These are phyloP conservation scores for Pelmatolapia mariae DNA, from an alignment of 2,113 vertebrate genomes.

Conservation along the genomic window DNA sequence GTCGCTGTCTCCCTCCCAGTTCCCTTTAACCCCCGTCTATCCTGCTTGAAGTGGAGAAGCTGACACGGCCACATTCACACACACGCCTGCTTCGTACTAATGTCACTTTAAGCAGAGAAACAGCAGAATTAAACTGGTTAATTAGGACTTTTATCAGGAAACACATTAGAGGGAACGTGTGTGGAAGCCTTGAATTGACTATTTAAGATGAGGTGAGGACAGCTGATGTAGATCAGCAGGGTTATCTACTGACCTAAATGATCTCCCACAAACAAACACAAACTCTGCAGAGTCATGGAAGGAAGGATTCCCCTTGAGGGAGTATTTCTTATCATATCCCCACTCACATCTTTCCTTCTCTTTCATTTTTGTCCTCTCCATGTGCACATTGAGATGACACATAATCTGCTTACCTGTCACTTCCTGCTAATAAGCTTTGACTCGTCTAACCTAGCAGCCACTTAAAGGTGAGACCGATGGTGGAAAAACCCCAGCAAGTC, in stretches of 20 bases:
- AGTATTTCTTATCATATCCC: not conserved
- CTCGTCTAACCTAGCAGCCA: not conserved
- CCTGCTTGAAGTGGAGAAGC: not conserved
- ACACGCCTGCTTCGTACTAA: not conserved
- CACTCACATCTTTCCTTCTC: not conserved
- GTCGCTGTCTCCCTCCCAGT: conserved; percentile 4
- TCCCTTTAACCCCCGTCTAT: not conserved
- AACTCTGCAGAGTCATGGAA: not conserved
- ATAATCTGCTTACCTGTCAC: conserved; percentile 52
- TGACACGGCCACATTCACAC: not conserved
- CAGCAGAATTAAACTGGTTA: not conserved
- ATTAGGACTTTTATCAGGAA: not conserved
- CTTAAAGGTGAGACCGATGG: not conserved
- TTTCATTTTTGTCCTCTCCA: not conserved
- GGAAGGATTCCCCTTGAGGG: not conserved
- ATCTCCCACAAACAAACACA: not conserved
- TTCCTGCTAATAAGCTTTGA: conserved; percentile 39
- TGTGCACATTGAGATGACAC: not conserved
- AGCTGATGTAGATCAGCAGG: not conserved
- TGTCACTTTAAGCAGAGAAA: not conserved
- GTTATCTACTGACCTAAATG: not conserved
- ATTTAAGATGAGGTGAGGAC: not conserved
- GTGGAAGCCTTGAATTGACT: not conserved
- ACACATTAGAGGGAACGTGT: not conserved
- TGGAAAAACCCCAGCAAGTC: not conserved